phyloP scores from a whole-genome alignment of 2,888 invertebrate genomes.

The Mycalesis mineus region DNA sequence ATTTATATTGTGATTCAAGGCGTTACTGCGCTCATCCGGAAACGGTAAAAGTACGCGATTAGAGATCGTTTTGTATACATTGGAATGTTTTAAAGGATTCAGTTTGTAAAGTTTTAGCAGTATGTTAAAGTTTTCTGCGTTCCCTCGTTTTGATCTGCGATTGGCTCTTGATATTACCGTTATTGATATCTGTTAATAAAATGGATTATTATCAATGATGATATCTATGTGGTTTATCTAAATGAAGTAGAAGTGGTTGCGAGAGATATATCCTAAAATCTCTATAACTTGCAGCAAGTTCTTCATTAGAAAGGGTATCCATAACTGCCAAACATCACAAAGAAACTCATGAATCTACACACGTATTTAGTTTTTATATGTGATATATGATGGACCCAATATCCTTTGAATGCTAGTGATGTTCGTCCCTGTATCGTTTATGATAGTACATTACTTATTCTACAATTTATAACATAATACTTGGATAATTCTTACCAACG shows the following conservation, averaged over 20 bases:
- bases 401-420: too few relatives aligned
- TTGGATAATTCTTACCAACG: background rate
- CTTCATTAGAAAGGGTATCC: too few relatives aligned
- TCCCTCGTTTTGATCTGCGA: conserved; percentile 31
- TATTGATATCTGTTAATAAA: conserved; percentile 15
- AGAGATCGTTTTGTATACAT: conserved; percentile 51
- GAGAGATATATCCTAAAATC: too few relatives aligned
- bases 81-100: conserved; percentile 54
- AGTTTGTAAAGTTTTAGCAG: conserved; percentile 56
- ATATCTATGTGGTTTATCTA: background rate
- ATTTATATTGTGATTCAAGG: conserved; percentile 46
- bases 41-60: conserved; percentile 44
- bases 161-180: background rate
- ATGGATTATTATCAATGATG: background rate
- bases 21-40: conserved; percentile 30
- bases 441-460: too few relatives aligned
- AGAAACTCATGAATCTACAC: too few relatives aligned
- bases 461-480: too few relatives aligned
- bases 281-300: too few relatives aligned
- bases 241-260: too few relatives aligned
- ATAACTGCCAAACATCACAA: too few relatives aligned
- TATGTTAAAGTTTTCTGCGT: conserved; percentile 48
- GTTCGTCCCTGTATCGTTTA: too few relatives aligned
- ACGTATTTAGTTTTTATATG: too few relatives aligned
- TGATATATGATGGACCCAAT: too few relatives aligned